Base-by-base conservation (phyloP, 2,797 vertebrate species). In the Sebastolobus altivelis region DNA sequence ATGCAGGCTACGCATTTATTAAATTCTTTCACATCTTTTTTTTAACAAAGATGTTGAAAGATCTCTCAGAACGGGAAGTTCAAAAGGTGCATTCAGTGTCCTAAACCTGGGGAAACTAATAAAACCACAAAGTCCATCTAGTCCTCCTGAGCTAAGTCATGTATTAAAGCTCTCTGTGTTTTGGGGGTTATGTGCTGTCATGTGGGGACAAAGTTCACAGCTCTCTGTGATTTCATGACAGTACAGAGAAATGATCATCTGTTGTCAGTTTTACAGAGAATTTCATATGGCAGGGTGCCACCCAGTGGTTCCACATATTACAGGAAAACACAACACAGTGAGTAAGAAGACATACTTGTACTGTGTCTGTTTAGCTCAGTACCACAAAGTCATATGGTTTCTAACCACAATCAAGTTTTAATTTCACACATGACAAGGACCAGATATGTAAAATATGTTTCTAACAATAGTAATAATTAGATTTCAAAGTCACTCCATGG, bases 241-340 rank as follows among this genome's bases (percentile, higher is more conserved):
- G 38, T 10, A n/a, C 29, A 74, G 6, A 63, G 4, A 40, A 7
- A 66, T 14, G 20, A 67, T 71, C 25, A 27, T 38, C 38, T 61
- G 46, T 31, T 65, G 55, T 65, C 49, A 62, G 31, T 46, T 78
- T 27, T 5, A 43, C 18, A 38, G 66, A 54, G 4, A 20, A 37
- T 72, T 65, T n/a, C n/a, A 52, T 70, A 13, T 60, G 66, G 55
- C 79, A 87, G 76, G 38, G 59, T 85, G 91, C 87, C 92, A 89
- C 81, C 91, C 73, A 77, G 91, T 91, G 89, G 88, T 62, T 81
- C 58, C n/a, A 65, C 13, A 29, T n/a, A 27, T 58, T 25, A 37
- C 2, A 8, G 6, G 27, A 22, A 46, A 65, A 54, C 22, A 20
- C 54, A 43, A 6, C 33, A 20, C 9, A 37, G 6, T 11, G 11